Evolutionary conservation across 2,888 invertebrate genomes (phyloP), one percentile per base, ranked within the genome.

Genomic region (Aspidiotus rigidus): DNA sequence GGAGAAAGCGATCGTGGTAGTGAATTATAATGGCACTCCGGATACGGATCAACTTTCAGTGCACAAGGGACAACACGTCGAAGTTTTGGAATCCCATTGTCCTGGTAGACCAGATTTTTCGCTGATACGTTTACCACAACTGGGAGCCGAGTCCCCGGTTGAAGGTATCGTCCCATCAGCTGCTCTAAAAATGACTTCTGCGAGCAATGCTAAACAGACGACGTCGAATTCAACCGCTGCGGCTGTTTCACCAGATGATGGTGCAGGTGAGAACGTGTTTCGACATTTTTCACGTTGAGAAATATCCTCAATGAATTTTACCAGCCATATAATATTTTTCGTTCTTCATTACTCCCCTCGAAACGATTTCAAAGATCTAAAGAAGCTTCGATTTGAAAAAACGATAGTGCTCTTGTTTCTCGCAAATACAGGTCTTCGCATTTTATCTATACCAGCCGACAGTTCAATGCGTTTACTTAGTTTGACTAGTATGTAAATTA

Each of bases 41-140:
- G 59, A 28, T 11, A 86, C 87, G 73, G 81, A 87, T 61, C 94
- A 95, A 79, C 79, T 95, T 75, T 86, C 86, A 67, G 93, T 96
- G 59, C 83, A 83, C 72, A 92, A 93, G 78, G 95, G 95, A 39
- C 94, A 94, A 80, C 94, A 94, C 80, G 94, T 95, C 72, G 95
- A 95, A 78, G 87, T 95, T 73, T 81, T 95, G 73, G 94, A 95
- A 39, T 13, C 13, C 13, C 59, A 59, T 39, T 59, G 59, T 59
- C 28, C 59, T 28, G 59, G 59, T 39, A 59, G 39, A 59, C 59
- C 59, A 7, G 59, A 59, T 39, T 61, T 44, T 61, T 67, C 70
- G 67, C 60, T 54, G 42, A 41, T 61, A 17, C 62, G 49, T 15
- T 16, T 62, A 42, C 62, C 62, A 42, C 62, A 42, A n/a, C 2